Evolutionary conservation across 2,797 vertebrate genomes (phyloP).

Genomic region (Poliocrania exsul): DNA sequence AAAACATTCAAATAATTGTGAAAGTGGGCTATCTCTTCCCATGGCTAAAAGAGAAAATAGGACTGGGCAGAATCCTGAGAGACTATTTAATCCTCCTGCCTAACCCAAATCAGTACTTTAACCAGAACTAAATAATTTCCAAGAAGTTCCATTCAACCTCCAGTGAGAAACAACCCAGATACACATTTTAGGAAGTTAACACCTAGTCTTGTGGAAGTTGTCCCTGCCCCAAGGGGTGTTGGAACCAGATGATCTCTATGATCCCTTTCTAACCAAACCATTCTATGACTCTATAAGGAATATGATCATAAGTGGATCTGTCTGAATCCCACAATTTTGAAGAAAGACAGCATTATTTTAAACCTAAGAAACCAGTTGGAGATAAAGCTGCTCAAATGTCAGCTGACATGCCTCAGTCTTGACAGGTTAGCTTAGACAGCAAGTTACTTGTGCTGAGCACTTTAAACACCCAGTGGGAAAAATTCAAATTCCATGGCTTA

Average conservation of each 20-base stretch:
- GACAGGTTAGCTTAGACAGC: constrained; percentile 67
- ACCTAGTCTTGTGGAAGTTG: neutral
- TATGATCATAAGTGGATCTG: neutral
- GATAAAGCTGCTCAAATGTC: constrained; percentile 51
- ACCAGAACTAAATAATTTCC: neutral
- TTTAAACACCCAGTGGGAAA: constrained; percentile 60
- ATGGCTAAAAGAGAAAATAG: neutral
- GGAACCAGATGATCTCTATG: neutral
- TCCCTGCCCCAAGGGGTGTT: neutral
- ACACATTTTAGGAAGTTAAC: neutral
- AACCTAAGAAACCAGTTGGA: constrained; percentile 44
- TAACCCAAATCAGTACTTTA: neutral
- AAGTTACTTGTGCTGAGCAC: constrained; percentile 57
- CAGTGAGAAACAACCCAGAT: neutral
- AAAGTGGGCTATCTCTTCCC: neutral
- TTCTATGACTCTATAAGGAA: neutral
- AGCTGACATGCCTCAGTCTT: constrained; percentile 53
- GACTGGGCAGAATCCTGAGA: neutral
- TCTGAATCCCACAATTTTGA: neutral
- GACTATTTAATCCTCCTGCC: neutral
- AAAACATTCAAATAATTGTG: neutral
- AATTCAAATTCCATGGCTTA: constrained; percentile 56
- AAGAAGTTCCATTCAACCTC: neutral
- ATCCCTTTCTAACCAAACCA: neutral
- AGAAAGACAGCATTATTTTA: constrained; percentile 54